Evolutionary conservation across 2,797 vertebrate genomes (phyloP).

Genomic region (Hybognathus amarus): DNA sequence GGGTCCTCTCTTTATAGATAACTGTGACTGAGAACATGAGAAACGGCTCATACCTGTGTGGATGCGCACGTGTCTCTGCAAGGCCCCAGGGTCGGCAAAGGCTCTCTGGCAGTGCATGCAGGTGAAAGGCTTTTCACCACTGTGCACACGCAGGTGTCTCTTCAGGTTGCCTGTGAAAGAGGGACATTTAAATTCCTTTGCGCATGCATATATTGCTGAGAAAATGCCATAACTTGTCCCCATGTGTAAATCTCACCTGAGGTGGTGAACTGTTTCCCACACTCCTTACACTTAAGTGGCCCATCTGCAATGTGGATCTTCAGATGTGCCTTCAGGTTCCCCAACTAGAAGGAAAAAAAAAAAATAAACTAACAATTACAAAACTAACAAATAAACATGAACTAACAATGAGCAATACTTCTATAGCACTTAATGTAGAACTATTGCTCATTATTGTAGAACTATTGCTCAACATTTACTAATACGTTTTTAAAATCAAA

Average conservation of each 20-base stretch:
- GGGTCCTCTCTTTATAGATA: background rate
- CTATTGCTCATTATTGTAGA: too few species aligned
- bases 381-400: too few species aligned
- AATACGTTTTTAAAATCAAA: too few species aligned
- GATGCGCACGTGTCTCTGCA: constrained; percentile 96
- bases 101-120: constrained; percentile 95
- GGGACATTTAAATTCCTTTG: background rate
- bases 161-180: constrained; percentile 89
- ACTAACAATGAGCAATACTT: too few species aligned
- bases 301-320: constrained; percentile 95
- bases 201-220: background rate
- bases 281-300: constrained; percentile 95
- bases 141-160: constrained; percentile 95
- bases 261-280: constrained; percentile 98
- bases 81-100: constrained; percentile 92
- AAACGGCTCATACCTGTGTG: constrained; percentile 86
- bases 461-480: too few species aligned
- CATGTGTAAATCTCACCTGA: constrained; percentile 82
- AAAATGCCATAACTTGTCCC: background rate
- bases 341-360: constrained; percentile 75
- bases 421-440: too few species aligned
- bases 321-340: constrained; percentile 94
- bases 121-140: constrained; percentile 94
- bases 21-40: background rate
- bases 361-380: too few species aligned